A percentile compares a stretch with the other conserved stretches of the same genome.
Conservation (phyloP, 2,113 vertebrate genomes). For the Antigone vipio region DNA sequence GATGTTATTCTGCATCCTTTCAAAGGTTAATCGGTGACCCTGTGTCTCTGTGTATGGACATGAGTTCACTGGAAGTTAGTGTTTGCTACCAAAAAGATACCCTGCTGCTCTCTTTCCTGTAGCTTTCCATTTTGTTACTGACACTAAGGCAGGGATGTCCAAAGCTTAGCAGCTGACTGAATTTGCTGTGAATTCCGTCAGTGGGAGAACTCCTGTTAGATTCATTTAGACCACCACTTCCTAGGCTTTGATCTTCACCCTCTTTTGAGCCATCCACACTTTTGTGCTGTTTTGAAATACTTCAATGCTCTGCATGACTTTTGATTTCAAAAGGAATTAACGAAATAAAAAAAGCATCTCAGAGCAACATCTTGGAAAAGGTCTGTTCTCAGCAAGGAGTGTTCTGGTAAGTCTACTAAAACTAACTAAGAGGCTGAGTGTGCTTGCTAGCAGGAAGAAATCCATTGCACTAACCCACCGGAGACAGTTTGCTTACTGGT, state of each 20-base stretch:
- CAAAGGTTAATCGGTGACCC: not conserved
- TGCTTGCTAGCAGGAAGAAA: not conserved
- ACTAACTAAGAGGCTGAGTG: not conserved
- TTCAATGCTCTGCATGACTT: not conserved
- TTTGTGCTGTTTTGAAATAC: not conserved
- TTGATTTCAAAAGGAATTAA: not conserved
- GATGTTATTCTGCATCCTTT: not conserved
- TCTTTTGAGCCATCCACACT: not conserved
- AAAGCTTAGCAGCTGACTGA: not conserved
- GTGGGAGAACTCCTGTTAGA: not conserved
- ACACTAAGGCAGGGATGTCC: not conserved
- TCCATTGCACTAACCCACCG: not conserved
- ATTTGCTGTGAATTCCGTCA: not conserved
- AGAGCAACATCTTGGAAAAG: not conserved
- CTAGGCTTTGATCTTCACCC: not conserved
- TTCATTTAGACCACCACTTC: not conserved
- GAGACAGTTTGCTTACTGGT: not conserved
- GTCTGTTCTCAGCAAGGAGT: not conserved
- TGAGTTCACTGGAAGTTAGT: not conserved
- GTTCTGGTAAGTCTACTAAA: not conserved
- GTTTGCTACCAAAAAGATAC: not conserved
- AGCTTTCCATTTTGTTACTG: not conserved
- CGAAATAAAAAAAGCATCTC: not conserved
- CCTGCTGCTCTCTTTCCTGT: not conserved
- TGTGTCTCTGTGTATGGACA: not conserved